Evolutionary conservation across 2,113 vertebrate genomes (phyloP).

Genomic region (Aix galericulata): DNA sequence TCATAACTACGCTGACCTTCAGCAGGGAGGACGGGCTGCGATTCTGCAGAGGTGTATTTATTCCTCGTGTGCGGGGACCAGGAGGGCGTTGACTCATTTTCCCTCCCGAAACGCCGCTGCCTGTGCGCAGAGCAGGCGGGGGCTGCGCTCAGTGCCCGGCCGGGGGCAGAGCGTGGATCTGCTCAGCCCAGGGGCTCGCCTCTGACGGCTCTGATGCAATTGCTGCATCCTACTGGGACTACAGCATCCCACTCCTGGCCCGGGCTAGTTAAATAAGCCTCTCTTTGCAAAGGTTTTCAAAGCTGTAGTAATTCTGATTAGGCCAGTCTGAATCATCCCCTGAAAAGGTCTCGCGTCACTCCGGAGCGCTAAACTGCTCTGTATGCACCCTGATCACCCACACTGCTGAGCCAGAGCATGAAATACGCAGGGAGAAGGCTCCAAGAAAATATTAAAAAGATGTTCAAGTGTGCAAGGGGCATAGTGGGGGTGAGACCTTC

Average conservation of each 20-base stretch:
- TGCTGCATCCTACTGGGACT: neutral
- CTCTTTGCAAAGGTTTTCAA: neutral
- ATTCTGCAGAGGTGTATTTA: neutral
- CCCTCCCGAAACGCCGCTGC: neutral
- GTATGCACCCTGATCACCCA: neutral
- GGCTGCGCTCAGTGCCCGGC: neutral
- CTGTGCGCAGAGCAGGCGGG: neutral
- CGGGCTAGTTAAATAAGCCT: neutral
- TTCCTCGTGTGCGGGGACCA: neutral
- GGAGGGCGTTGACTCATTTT: neutral
- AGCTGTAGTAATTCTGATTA: constrained; percentile 17
- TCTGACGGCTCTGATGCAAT: neutral
- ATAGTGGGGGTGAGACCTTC: neutral
- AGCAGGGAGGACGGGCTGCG: neutral
- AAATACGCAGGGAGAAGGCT: neutral
- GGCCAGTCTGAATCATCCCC: neutral
- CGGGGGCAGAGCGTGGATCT: neutral
- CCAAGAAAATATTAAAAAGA: neutral
- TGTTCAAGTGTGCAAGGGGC: neutral
- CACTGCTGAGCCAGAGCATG: neutral
- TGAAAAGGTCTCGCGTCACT: constrained; percentile 1
- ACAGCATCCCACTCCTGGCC: neutral
- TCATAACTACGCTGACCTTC: neutral
- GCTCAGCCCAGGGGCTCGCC: neutral
- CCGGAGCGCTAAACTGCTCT: neutral